These are phyloP conservation scores for Xestobium rufovillosum DNA, from an alignment of 2,888 invertebrate species.

Conservation along the genomic window DNA sequence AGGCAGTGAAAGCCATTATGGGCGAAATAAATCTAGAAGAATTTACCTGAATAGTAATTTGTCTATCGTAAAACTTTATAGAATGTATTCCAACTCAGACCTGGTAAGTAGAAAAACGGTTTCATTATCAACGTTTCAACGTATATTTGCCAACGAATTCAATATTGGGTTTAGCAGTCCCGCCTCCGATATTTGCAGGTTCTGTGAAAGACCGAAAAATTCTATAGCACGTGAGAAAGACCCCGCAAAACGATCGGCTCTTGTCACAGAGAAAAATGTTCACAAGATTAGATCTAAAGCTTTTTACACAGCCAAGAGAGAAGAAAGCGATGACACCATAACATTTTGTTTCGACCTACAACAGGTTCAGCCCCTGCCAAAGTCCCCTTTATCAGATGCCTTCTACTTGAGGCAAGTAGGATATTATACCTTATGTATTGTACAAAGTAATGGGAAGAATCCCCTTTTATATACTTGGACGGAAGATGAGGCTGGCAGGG, in stretches of 20 bases:
- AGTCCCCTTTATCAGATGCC: too few species aligned
- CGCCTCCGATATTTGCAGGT: too few species aligned
- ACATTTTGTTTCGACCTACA: too few species aligned
- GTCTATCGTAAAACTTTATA: constrained; percentile 9
- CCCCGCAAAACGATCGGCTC: constrained; percentile 8
- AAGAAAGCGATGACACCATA: constrained; percentile 6
- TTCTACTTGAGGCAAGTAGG: constrained; percentile 20
- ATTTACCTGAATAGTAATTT: constrained; percentile 12
- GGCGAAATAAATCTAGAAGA: constrained; percentile 9
- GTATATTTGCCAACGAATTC: constrained; percentile 13
- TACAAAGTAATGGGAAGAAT: constrained; percentile 24
- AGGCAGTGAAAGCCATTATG: too few species aligned
- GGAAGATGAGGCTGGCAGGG: constrained; percentile 23
- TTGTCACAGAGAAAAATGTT: constrained; percentile 13
- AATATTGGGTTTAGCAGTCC: constrained; percentile 9
- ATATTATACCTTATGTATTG: constrained; percentile 22
- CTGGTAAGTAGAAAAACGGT: too few species aligned
- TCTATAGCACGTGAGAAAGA: too few species aligned
- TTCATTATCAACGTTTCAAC: constrained; percentile 12
- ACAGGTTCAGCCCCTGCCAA: too few species aligned
- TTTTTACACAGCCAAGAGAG: constrained; percentile 18
- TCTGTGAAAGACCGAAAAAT: too few species aligned
- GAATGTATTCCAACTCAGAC: constrained; percentile 7
- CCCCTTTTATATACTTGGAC: constrained; percentile 24
- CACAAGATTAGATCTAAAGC: constrained; percentile 19